Conservation (phyloP, 2,797 vertebrate species). For the Platyrinchus mystaceus region DNA sequence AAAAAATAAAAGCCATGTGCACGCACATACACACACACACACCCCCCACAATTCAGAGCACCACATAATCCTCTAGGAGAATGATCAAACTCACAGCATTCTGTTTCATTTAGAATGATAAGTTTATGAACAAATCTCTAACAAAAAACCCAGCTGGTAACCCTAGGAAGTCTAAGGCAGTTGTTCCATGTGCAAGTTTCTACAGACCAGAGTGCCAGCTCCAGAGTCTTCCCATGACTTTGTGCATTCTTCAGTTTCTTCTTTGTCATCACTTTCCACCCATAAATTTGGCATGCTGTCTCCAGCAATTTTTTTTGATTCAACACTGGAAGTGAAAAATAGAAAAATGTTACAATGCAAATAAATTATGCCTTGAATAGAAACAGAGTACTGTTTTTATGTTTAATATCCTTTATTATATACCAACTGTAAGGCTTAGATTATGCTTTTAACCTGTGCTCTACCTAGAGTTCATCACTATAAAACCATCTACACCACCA, state of each 20-base stretch:
- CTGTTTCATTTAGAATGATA: constrained; percentile 49
- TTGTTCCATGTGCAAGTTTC: constrained; percentile 58
- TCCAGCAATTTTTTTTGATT: constrained; percentile 45
- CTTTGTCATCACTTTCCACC: constrained; percentile 27
- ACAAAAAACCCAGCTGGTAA: neutral
- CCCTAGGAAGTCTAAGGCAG: constrained; percentile 63
- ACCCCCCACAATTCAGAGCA: constrained; percentile 3
- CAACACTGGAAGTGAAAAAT: neutral
- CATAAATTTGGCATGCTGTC: constrained; percentile 52
- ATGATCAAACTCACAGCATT: constrained; percentile 65
- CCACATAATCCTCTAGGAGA: constrained; percentile 46
- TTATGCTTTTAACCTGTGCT: neutral
- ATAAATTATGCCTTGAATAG: neutral
- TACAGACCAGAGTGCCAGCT: constrained; percentile 22
- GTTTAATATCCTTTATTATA: neutral
- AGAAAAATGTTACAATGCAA: neutral
- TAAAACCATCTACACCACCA: neutral
- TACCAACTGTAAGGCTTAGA: neutral
- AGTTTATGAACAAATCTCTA: constrained; percentile 23
- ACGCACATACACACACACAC: constrained; percentile 41
- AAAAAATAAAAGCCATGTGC: constrained; percentile 58
- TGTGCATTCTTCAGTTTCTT: constrained; percentile 31
- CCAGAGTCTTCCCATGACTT: constrained; percentile 43
- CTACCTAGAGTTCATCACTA: neutral
- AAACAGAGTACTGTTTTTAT: neutral